Conservation (phyloP, 2,797 vertebrate genomes). For the Carcharodon carcharias region DNA sequence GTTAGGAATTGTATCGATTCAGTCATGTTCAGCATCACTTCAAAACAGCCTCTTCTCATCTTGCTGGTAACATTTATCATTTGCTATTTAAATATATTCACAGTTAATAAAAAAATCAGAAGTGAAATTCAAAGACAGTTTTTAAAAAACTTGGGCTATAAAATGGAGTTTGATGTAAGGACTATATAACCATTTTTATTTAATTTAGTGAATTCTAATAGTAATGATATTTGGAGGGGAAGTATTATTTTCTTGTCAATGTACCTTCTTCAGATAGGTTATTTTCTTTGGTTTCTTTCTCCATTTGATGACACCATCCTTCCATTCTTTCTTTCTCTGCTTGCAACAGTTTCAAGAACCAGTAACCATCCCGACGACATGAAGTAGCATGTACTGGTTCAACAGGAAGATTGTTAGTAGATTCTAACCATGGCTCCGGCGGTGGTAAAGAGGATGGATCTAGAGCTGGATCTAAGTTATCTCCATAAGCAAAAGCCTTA, state of each 20-base stretch:
- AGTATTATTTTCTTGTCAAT: neutral
- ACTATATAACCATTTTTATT: neutral
- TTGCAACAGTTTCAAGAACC: conserved; percentile 96
- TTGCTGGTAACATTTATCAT: neutral
- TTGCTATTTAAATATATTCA: neutral
- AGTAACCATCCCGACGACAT: conserved; percentile 87
- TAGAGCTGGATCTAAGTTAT: conserved; percentile 84
- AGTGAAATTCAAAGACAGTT: neutral
- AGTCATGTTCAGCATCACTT: neutral
- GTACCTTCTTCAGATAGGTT: conserved; percentile 91
- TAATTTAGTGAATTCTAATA: neutral
- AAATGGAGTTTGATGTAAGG: neutral
- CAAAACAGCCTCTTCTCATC: neutral
- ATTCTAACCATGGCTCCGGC: conserved; percentile 93
- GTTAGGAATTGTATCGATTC: neutral
- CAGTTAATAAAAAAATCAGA: neutral
- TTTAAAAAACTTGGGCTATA: neutral
- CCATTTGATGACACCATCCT: conserved; percentile 98
- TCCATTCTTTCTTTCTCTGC: conserved; percentile 91
- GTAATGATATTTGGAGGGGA: neutral
- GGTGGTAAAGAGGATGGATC: conserved; percentile 91
- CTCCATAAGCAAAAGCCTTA: conserved; percentile 92
- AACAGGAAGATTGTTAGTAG: conserved; percentile 64
- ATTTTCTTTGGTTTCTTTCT: conserved; percentile 96
- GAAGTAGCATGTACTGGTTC: conserved; percentile 55